Conservation (phyloP, 53 echinoderm and acorn worm species). For the Astropecten irregularis region DNA sequence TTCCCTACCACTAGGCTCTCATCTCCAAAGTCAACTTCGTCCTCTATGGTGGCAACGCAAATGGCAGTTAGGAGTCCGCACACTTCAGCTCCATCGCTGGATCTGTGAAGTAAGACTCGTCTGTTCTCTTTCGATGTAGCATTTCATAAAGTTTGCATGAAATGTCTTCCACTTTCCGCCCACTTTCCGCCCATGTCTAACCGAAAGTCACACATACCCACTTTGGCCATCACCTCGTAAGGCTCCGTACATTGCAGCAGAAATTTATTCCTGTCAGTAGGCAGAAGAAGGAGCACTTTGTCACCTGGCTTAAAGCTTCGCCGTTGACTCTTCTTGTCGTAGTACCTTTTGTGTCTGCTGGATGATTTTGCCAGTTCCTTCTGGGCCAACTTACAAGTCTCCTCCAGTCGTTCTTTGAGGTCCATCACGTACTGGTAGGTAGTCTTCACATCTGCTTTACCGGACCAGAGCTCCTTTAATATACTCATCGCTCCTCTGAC, state of each 20-base stretch:
- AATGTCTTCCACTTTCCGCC: too few relatives aligned
- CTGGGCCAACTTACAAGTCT: slow-evolving; percentile 45
- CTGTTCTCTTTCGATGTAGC: slow-evolving; percentile 9
- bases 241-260: slow-evolving; percentile 58
- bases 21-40: background rate
- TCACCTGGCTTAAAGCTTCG: slow-evolving; percentile 55
- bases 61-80: background rate
- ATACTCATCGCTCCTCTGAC: slow-evolving; percentile 58
- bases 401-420: slow-evolving; percentile 45
- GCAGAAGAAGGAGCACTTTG: slow-evolving; percentile 56
- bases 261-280: slow-evolving; percentile 68
- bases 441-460: slow-evolving; percentile 1
- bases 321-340: slow-evolving; percentile 33
- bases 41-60: background rate
- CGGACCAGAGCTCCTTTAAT: slow-evolving; percentile 34
- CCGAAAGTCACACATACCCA: slow-evolving; percentile 20
- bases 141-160: slow-evolving; percentile 46
- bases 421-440: slow-evolving; percentile 65
- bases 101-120: background rate
- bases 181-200: slow-evolving; percentile 27
- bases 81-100: background rate
- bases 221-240: background rate
- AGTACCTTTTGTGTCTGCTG: slow-evolving; percentile 29
- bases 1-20: background rate
- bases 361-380: slow-evolving; percentile 13